These are phyloP conservation scores for Ara ararauna DNA, from an alignment of 2,797 vertebrate species.

Conservation along the genomic window DNA sequence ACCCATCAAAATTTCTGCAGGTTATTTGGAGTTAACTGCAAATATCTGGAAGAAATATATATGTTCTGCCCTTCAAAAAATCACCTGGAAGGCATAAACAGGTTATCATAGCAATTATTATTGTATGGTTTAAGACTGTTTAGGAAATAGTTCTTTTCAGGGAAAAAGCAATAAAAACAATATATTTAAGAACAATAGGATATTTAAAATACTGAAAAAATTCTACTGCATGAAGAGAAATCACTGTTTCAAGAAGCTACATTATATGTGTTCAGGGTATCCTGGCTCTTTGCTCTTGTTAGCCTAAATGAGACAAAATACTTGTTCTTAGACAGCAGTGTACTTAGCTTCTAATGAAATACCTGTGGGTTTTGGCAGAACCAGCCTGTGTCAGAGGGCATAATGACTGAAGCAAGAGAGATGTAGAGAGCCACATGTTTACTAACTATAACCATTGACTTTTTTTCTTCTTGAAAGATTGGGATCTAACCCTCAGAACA, in stretches of 20 bases:
- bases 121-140: neutral
- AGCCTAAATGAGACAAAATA: neutral
- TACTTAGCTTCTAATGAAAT: neutral
- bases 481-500: neutral
- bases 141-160: slow-evolving; percentile 14
- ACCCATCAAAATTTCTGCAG: neutral
- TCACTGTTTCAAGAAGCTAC: neutral
- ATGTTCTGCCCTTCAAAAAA: neutral
- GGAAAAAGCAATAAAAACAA: slow-evolving; percentile 2
- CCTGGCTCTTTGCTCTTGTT: neutral
- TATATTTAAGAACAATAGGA: neutral
- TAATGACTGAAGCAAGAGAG: neutral
- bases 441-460: neutral
- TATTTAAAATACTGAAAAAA: slow-evolving; percentile 1
- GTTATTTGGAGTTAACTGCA: neutral
- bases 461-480: neutral
- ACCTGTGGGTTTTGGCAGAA: neutral
- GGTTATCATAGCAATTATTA: neutral
- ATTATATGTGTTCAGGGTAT: neutral
- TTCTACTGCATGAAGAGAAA: neutral
- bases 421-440: neutral
- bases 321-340: neutral
- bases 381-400: neutral
- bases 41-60: neutral
- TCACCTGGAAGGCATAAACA: slow-evolving; percentile 15